A percentile compares a stretch with the other conserved stretches of the same genome.
Evolutionary conservation across 2,797 vertebrate species (phyloP).

Genomic region (Sphenopsis melanotis): DNA sequence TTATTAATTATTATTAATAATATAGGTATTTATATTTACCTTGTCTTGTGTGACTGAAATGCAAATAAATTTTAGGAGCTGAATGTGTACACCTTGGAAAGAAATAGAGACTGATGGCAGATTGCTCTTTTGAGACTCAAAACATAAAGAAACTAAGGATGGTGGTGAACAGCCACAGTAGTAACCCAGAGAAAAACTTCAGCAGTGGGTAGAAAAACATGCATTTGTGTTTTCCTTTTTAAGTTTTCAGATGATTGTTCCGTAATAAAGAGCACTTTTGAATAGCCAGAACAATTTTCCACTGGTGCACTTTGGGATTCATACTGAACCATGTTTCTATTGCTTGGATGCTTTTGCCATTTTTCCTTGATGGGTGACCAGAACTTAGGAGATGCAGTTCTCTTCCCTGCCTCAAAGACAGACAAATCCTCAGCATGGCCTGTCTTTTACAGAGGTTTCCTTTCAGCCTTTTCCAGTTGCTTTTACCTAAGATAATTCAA

Average conservation of each 20-base stretch:
- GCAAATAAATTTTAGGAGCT: neutral
- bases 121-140: neutral
- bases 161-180: neutral
- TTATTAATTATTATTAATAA: neutral
- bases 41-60: neutral
- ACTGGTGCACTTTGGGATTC: neutral
- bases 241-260: neutral
- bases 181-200: neutral
- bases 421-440: neutral
- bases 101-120: neutral
- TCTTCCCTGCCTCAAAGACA: neutral
- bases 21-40: neutral
- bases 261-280: neutral
- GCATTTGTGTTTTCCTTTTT: neutral
- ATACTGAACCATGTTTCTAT: neutral
- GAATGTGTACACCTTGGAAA: neutral
- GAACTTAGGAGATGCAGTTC: accelerated
- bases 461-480: neutral
- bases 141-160: neutral
- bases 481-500: neutral
- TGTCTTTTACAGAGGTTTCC: neutral
- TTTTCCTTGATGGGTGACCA: neutral
- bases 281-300: neutral
- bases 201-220: neutral
- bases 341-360: neutral